A percentile compares a stretch with the other conserved stretches of the same genome.
phyloP scores from a whole-genome alignment of 2,888 invertebrate genomes.

The Dioctria linearis region DNA sequence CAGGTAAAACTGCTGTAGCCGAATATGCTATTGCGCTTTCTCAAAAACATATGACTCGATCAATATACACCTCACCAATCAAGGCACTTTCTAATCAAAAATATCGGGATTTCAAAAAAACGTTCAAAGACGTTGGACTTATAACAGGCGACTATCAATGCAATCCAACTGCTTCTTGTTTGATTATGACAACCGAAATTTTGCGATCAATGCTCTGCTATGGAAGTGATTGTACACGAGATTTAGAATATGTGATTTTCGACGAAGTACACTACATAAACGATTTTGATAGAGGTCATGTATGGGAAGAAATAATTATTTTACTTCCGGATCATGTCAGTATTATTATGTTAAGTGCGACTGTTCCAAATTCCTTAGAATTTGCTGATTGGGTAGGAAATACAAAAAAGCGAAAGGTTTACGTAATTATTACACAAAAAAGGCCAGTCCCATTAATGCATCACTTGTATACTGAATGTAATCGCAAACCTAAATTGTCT shows the following conservation, averaged over 20 bases:
- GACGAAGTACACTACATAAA: slow-evolving; percentile 99
- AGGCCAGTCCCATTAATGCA: slow-evolving; percentile 97
- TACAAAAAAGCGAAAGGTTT: slow-evolving; percentile 89
- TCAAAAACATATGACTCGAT: slow-evolving; percentile 90
- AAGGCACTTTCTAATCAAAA: slow-evolving; percentile 99
- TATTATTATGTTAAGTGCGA: slow-evolving; percentile 97
- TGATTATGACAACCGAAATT: slow-evolving; percentile 99
- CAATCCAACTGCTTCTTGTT: slow-evolving; percentile 91
- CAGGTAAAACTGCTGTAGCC: slow-evolving; percentile 94
- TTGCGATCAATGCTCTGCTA: slow-evolving; percentile 96
- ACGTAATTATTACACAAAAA: slow-evolving; percentile 93
- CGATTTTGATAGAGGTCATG: slow-evolving; percentile 96
- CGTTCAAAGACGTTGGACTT: slow-evolving; percentile 93
- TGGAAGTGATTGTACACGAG: slow-evolving; percentile 93
- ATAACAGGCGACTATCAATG: slow-evolving; percentile 97
- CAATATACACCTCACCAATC: slow-evolving; percentile 98
- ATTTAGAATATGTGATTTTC: slow-evolving; percentile 98
- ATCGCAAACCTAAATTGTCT: slow-evolving; percentile 79
- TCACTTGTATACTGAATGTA: slow-evolving; percentile 86
- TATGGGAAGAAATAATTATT: slow-evolving; percentile 99
- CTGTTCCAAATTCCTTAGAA: slow-evolving; percentile 96
- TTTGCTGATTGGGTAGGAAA: slow-evolving; percentile 96
- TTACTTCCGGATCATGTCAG: slow-evolving; percentile 94
- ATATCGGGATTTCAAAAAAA: slow-evolving; percentile 95
- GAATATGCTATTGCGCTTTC: slow-evolving; percentile 99